Base-by-base conservation (phyloP, 37 sponge, comb jelly and placozoan genomes). In the Lycopodina hypogea region DNA sequence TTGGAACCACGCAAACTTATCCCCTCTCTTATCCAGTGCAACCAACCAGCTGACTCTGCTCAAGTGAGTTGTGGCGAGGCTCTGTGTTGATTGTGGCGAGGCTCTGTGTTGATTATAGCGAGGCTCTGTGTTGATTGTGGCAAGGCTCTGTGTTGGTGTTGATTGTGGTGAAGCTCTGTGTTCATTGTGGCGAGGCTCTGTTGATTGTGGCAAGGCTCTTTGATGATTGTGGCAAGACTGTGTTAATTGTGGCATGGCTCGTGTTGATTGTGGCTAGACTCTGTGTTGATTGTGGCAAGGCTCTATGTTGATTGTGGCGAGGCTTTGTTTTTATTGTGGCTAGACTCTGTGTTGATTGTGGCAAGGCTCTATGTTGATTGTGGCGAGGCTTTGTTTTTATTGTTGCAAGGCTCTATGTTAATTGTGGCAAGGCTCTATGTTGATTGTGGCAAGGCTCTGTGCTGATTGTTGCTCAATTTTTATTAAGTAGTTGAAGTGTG, bases 11-110 rank as follows among this genome's bases (percentile, higher is more conserved):
- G 78, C 42, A 87, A 72, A 62, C 91, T 97, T 50, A 92, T 97
- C 15, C 93, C 95, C 24, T 84, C 98, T 2, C 86, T 97, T 12
- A 84, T 92, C 17, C 98, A 94, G 52, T 97, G 89, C 75, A 87
- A 83, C 64, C 63, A 45, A 33, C 78, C 63, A 17, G 57, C 63
- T 3, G 68, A 85, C 79, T 39, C 32, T 17, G 23, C 24, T 18
- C 79, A 78, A 74, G 82, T 82, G 21, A 68, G 3, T 17, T 41
- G 2, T 52, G 15, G 59, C 14, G 23, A 14, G 59, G 24, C 4
- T 58, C 24, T 58, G 59, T 8, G 9, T 3, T 6, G 23, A 58
- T 18, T 26, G 26, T 21, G 21, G 59, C 14, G 26, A 4, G 26
- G 6, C n/a, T n/a, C n/a, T n/a, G n/a, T n/a, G n/a, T n/a, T n/a